Evolutionary conservation across 2,113 vertebrate species (phyloP).

Genomic region (Corydoras maculifer): DNA sequence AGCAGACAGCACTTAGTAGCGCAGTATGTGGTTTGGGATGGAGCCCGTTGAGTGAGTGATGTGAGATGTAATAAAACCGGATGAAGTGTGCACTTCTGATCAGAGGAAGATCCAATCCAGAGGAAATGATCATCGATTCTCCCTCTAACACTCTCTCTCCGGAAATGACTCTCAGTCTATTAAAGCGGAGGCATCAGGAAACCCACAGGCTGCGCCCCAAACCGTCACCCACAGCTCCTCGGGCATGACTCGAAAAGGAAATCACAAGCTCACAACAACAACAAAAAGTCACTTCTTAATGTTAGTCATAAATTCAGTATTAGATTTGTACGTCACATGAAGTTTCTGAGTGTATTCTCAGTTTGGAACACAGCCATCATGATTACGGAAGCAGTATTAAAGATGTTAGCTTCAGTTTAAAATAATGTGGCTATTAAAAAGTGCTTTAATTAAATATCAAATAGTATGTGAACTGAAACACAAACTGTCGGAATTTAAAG

Average conservation of each 20-base stretch:
- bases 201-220: not conserved
- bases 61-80: not conserved
- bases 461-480: too few relatives aligned
- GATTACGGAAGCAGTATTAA: too few relatives aligned
- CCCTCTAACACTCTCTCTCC: conserved; percentile 8
- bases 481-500: too few relatives aligned
- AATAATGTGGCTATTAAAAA: too few relatives aligned
- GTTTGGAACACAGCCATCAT: too few relatives aligned
- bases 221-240: too few relatives aligned
- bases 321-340: too few relatives aligned
- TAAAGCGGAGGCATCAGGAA: conserved; percentile 12
- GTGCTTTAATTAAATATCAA: too few relatives aligned
- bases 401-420: too few relatives aligned
- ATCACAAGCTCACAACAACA: not conserved
- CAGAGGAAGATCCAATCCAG: conserved; percentile 9
- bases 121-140: conserved; percentile 24
- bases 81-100: not conserved
- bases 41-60: not conserved
- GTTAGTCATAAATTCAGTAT: too few relatives aligned
- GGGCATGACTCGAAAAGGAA: too few relatives aligned
- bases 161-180: conserved; percentile 21
- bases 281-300: not conserved
- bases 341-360: too few relatives aligned
- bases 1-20: not conserved
- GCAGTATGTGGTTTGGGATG: not conserved